Evolutionary conservation across 2,888 invertebrate species (phyloP).

Genomic region (Epistrophe grossulariae): DNA sequence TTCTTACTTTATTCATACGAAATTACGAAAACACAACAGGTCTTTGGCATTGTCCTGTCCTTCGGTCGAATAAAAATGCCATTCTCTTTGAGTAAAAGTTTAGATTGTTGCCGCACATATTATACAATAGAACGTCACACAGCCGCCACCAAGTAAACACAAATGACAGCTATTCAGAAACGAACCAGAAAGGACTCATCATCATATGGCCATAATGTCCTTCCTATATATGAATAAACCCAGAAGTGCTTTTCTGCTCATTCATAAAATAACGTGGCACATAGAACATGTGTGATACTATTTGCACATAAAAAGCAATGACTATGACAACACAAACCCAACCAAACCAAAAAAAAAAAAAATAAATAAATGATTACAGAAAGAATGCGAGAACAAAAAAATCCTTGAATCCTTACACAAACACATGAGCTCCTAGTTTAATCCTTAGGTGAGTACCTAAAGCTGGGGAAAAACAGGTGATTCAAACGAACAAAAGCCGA

Average conservation of each 20-base stretch:
- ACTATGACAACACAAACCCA: constrained; percentile 19
- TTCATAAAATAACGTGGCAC: constrained; percentile 61
- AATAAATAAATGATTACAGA: neutral
- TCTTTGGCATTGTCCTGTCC: constrained; percentile 24
- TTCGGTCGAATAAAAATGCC: constrained; percentile 36
- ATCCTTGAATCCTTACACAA: constrained; percentile 46
- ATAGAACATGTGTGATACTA: constrained; percentile 43
- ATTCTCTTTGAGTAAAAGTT: constrained; percentile 36
- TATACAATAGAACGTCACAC: constrained; percentile 8
- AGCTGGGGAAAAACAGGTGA: constrained; percentile 37
- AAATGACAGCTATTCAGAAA: constrained; percentile 27
- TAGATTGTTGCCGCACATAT: constrained; percentile 43
- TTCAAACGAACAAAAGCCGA: constrained; percentile 56
- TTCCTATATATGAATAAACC: constrained; percentile 21
- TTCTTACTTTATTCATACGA: constrained; percentile 21
- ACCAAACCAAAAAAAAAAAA: constrained; percentile 3
- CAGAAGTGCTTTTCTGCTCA: constrained; percentile 51
- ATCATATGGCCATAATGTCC: constrained; percentile 39
- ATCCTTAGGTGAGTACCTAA: constrained; percentile 46
- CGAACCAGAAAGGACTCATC: constrained; percentile 33
- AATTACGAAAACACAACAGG: constrained; percentile 37
- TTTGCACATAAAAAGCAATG: constrained; percentile 60
- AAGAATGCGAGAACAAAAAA: constrained; percentile 18
- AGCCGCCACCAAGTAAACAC: constrained; percentile 43
- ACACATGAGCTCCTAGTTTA: constrained; percentile 27